phyloP scores from a whole-genome alignment of 2,888 invertebrate genomes.

The Caenorhabditis zanzibari region DNA sequence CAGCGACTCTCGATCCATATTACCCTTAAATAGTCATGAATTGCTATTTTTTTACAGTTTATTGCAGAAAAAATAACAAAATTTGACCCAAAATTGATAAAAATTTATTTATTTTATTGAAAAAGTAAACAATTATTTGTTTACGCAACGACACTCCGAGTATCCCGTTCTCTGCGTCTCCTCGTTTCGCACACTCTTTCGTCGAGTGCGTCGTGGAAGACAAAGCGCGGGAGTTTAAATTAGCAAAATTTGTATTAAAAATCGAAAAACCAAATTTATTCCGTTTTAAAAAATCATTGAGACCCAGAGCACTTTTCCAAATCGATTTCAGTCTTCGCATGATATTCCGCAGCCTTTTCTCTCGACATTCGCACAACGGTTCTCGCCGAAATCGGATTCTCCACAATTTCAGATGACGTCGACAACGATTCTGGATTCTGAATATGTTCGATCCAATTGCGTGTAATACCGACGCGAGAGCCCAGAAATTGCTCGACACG shows the following conservation, averaged over 20 bases:
- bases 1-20: constrained; percentile 60
- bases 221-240: constrained; percentile 13
- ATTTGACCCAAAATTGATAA: neutral
- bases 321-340: no score
- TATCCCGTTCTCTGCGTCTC: constrained; percentile 21
- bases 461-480: constrained; percentile 53
- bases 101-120: neutral
- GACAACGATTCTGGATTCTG: constrained; percentile 44
- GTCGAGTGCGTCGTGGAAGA: neutral
- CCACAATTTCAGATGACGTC: constrained; percentile 8
- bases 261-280: neutral
- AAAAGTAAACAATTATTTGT: neutral
- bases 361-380: neutral
- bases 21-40: constrained; percentile 42
- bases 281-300: no score
- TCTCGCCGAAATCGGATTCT: neutral
- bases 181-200: constrained; percentile 7
- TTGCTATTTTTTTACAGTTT: neutral
- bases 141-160: constrained; percentile 10
- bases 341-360: neutral
- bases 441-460: constrained; percentile 60
- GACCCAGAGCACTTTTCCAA: no score
- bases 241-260: neutral
- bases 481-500: constrained; percentile 62
- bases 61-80: neutral